Evolutionary conservation across 2,113 vertebrate genomes (phyloP).

Genomic region (Psilopogon haemacephalus): DNA sequence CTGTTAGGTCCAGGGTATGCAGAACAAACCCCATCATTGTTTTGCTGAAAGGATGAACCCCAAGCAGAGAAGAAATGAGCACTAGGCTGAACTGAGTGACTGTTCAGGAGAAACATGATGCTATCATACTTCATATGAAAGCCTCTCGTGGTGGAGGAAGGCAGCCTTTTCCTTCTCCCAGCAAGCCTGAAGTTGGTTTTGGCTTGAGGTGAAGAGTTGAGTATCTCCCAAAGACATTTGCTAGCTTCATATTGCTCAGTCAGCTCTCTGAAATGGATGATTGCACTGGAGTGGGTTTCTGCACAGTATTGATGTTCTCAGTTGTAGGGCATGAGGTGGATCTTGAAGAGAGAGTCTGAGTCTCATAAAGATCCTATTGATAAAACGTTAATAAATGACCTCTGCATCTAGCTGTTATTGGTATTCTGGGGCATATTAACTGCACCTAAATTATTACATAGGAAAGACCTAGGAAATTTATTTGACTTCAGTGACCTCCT

Average conservation of each 20-base stretch:
- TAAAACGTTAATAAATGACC: slow-evolving; percentile 64
- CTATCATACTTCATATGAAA: slow-evolving; percentile 46
- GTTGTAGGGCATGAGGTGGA: slow-evolving; percentile 21
- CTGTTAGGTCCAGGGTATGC: background rate
- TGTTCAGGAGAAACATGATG: slow-evolving; percentile 14
- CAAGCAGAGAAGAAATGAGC: background rate
- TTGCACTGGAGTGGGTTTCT: slow-evolving; percentile 18
- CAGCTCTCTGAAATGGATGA: slow-evolving; percentile 40
- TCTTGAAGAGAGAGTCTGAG: slow-evolving; percentile 36
- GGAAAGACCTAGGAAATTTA: slow-evolving; percentile 64
- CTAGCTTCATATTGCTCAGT: background rate
- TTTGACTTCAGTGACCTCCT: slow-evolving; percentile 67
- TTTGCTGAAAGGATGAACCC: background rate
- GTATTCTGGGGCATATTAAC: slow-evolving; percentile 66
- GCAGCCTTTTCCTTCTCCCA: slow-evolving; percentile 25
- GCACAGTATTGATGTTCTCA: background rate
- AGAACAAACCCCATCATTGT: background rate
- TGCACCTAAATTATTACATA: slow-evolving; percentile 66
- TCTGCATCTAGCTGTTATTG: slow-evolving; percentile 51
- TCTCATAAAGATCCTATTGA: slow-evolving; percentile 69
- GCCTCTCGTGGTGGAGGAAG: background rate
- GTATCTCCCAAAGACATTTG: slow-evolving; percentile 49
- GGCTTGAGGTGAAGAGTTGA: slow-evolving; percentile 32
- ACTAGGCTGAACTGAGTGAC: background rate
- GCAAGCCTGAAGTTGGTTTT: slow-evolving; percentile 57